These are phyloP conservation scores for Ceratosolen fusciceps DNA, from an alignment of 1,140 invertebrate genomes.

Conservation along the genomic window DNA sequence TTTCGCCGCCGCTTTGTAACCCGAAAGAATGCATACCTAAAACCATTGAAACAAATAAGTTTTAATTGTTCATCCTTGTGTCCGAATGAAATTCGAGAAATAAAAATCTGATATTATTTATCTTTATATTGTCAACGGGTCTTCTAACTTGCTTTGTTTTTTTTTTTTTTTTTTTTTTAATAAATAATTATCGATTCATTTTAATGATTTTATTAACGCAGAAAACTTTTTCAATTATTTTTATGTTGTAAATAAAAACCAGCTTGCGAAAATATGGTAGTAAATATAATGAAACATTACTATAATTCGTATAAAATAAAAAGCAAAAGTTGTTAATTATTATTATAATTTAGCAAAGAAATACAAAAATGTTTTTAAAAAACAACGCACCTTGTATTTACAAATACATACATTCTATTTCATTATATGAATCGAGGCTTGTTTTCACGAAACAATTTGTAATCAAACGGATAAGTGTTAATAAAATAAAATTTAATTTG, in stretches of 20 bases:
- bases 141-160: too few relatives aligned
- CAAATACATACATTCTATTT: conserved; percentile 57
- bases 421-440: conserved; percentile 32
- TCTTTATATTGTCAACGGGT: too few relatives aligned
- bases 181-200: too few relatives aligned
- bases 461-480: conserved; percentile 32
- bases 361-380: conserved; percentile 54
- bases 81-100: too few relatives aligned
- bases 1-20: too few relatives aligned
- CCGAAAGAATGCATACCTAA: too few relatives aligned
- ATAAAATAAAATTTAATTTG: conserved; percentile 39
- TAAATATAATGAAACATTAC: conserved; percentile 27
- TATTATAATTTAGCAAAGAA: conserved; percentile 54
- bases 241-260: conserved; percentile 39
- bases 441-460: conserved; percentile 17
- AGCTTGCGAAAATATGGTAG: conserved; percentile 25
- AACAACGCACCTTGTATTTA: conserved; percentile 59
- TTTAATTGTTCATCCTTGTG: too few relatives aligned
- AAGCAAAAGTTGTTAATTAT: conserved; percentile 28
- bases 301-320: conserved; percentile 35
- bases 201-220: conserved; percentile 11
- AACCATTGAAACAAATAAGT: too few relatives aligned
- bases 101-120: too few relatives aligned
- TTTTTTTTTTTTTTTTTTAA: too few relatives aligned
- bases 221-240: neutral